A percentile compares a stretch with the other conserved stretches of the same genome.
Conservation (phyloP, 1,140 invertebrate genomes). For the Geopemphigus sp. region DNA sequence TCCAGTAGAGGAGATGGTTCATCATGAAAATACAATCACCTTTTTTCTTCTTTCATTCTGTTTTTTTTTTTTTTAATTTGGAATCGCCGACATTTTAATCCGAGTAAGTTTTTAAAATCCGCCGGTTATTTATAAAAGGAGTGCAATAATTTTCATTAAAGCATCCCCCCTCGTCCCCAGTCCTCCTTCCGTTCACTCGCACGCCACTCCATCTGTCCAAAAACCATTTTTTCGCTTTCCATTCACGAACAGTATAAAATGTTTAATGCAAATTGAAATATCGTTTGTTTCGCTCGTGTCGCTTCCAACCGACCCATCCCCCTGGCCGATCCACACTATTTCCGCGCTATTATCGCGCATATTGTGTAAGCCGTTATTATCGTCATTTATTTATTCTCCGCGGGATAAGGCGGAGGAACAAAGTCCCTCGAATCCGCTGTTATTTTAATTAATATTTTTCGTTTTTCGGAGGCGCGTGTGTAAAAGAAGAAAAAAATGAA, state of each 20-base stretch:
- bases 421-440: slow-evolving; percentile 17
- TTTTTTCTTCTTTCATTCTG: not conserved
- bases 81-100: slow-evolving; percentile 36
- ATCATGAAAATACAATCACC: slow-evolving; percentile 26
- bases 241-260: slow-evolving; percentile 17
- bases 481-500: not conserved
- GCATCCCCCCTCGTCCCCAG: slow-evolving; percentile 7
- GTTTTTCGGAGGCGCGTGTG: not conserved
- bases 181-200: not conserved
- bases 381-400: slow-evolving; percentile 11
- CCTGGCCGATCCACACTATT: not conserved
- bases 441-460: slow-evolving; percentile 41
- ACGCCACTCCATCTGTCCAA: not conserved
- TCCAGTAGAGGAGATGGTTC: not conserved
- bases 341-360: slow-evolving; percentile 1
- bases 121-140: slow-evolving; percentile 28
- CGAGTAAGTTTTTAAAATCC: slow-evolving; percentile 32
- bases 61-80: slow-evolving; percentile 13
- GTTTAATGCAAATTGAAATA: slow-evolving; percentile 47
- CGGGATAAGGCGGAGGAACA: not conserved
- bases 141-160: slow-evolving; percentile 49
- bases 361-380: slow-evolving; percentile 14
- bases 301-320: not conserved
- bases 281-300: slow-evolving; percentile 33
- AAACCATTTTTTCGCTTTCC: slow-evolving; percentile 18